Percentiles rank a stretch among this genome's conserved stretches.
Conservation (phyloP, 2,113 vertebrate species). For the Myanophis thanlyinensis region DNA sequence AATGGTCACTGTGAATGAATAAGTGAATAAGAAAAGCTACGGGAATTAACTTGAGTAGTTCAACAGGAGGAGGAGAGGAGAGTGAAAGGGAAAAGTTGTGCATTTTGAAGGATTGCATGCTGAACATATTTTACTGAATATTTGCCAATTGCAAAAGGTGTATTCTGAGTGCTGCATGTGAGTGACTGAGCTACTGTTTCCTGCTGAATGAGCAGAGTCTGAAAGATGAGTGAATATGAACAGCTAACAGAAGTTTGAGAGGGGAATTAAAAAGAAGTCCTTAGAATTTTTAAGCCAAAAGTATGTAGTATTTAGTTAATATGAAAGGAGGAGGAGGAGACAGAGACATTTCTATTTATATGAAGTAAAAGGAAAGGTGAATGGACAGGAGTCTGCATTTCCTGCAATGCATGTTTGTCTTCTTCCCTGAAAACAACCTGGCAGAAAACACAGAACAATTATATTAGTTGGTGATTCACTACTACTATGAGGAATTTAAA, state of each 20-base stretch:
- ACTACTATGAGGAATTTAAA: not conserved
- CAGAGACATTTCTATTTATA: not conserved
- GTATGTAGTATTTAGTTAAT: not conserved
- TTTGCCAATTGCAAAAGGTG: not conserved
- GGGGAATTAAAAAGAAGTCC: not conserved
- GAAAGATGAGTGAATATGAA: not conserved
- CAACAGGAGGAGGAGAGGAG: not conserved
- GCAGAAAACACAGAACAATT: not conserved
- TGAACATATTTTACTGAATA: not conserved
- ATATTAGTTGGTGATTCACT: not conserved
- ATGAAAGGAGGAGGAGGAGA: not conserved
- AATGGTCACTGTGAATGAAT: not conserved
- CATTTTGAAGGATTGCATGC: not conserved
- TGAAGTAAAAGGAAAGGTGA: not conserved
- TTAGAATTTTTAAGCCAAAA: not conserved
- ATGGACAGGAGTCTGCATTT: not conserved
- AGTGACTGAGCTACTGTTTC: not conserved
- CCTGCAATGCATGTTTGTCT: not conserved
- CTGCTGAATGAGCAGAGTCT: not conserved
- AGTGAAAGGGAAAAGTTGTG: not conserved
- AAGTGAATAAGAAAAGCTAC: not conserved
- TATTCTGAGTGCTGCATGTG: not conserved
- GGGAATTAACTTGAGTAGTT: not conserved
- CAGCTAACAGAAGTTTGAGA: not conserved
- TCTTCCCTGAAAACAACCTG: not conserved